phyloP scores from a whole-genome alignment of 2,113 vertebrate genomes.

The Calidris pugnax region DNA sequence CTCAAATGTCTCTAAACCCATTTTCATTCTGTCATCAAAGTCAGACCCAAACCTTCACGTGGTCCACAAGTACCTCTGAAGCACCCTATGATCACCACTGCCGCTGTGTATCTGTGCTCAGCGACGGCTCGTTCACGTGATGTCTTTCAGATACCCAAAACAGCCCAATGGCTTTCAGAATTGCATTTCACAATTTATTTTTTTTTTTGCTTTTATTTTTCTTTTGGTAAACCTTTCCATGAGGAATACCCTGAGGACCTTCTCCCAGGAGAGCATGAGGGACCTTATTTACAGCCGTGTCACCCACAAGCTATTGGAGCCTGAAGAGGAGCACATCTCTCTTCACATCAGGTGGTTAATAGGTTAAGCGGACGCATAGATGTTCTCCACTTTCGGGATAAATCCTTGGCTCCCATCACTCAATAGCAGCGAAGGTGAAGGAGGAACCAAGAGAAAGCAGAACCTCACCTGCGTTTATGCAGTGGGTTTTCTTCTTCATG shows the following conservation, averaged over 20 bases:
- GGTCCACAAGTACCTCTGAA: background rate
- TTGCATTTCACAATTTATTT: background rate
- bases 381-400: background rate
- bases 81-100: background rate
- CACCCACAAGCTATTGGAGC: background rate
- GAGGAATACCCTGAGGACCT: background rate
- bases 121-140: fast-evolving
- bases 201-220: background rate
- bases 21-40: background rate
- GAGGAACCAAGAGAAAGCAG: background rate
- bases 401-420: background rate
- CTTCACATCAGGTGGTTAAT: background rate
- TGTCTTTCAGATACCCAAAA: background rate
- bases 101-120: background rate
- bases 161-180: background rate
- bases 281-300: background rate
- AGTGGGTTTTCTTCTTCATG: background rate
- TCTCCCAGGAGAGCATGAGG: background rate
- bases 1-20: background rate
- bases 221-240: background rate
- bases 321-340: background rate
- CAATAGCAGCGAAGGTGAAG: fast-evolving
- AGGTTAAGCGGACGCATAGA: fast-evolving
- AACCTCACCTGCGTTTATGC: fast-evolving
- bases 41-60: background rate